Conservation (phyloP, 92 coral and sea anemone genomes). For the Diadumene lineata region DNA sequence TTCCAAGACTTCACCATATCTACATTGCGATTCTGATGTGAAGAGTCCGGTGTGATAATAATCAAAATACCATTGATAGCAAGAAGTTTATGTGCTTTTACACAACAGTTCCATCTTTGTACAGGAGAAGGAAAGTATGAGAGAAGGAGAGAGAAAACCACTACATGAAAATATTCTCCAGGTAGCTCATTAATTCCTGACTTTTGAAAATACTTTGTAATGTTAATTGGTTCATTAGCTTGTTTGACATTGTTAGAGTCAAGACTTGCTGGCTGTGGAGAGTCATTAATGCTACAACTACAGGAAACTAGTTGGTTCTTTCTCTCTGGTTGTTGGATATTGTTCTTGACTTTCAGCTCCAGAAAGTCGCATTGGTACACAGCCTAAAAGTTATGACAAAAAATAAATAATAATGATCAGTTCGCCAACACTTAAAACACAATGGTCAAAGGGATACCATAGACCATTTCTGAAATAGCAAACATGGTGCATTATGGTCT, state of each 20-base stretch:
- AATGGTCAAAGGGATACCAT: too few species aligned
- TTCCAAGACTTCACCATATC: conserved; percentile 97
- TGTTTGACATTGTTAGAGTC: neutral
- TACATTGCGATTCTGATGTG: conserved; percentile 90
- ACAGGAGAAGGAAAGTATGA: conserved; percentile 82
- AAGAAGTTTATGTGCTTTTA: conserved; percentile 76
- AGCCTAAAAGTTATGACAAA: too few species aligned
- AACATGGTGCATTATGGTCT: too few species aligned
- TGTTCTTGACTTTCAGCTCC: conserved; percentile 28
- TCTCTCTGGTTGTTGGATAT: neutral
- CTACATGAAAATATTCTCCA: conserved; percentile 52
- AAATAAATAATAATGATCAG: neutral
- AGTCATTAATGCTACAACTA: neutral
- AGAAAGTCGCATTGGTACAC: conserved; percentile 91
- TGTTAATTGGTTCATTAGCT: conserved; percentile 5
- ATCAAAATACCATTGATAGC: conserved; percentile 74
- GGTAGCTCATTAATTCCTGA: conserved; percentile 52
- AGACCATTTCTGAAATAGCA: too few species aligned
- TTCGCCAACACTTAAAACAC: too few species aligned
- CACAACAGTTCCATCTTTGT: conserved; percentile 89
- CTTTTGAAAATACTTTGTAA: conserved; percentile 30
- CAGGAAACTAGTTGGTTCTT: neutral
- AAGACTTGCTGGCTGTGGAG: neutral
- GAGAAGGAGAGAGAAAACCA: conserved; percentile 81
- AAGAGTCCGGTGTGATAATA: conserved; percentile 94